A percentile compares a stretch with the other conserved stretches of the same genome.
Evolutionary conservation across 1,140 invertebrate species (phyloP).

Genomic region (Laupala kohalensis): DNA sequence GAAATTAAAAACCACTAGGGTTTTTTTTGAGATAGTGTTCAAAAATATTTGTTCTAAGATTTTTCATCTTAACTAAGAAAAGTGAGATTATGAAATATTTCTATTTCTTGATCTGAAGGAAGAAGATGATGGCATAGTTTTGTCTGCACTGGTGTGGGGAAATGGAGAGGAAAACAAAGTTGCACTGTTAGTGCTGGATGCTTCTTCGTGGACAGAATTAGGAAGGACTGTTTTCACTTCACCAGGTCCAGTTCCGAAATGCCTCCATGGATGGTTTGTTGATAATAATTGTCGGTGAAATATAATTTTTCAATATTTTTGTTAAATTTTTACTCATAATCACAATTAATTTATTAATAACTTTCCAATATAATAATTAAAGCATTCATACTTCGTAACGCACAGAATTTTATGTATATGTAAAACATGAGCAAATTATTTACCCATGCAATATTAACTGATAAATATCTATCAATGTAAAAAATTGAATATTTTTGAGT

Average conservation of each 20-base stretch:
- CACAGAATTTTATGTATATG: not conserved
- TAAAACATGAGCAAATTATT: not conserved
- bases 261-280: constrained; percentile 66
- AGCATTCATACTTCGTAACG: not conserved
- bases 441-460: not conserved
- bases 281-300: no score
- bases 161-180: constrained; percentile 40
- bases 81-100: no score
- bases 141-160: constrained; percentile 56
- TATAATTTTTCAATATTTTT: not conserved
- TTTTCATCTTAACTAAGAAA: no score
- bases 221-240: constrained; percentile 52
- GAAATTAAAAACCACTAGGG: no score
- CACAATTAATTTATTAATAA: not conserved
- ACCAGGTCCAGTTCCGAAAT: constrained; percentile 59
- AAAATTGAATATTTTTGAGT: no score
- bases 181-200: constrained; percentile 53
- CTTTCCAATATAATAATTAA: not conserved
- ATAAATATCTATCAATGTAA: no score
- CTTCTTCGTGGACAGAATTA: constrained; percentile 49
- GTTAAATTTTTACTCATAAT: not conserved
- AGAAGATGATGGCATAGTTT: constrained; percentile 61
- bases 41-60: no score
- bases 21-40: no score
- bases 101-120: no score